Percentiles rank a stretch among this genome's conserved stretches.
Conservation (phyloP, 2,888 invertebrate species). For the Sclerodermus sp. region DNA sequence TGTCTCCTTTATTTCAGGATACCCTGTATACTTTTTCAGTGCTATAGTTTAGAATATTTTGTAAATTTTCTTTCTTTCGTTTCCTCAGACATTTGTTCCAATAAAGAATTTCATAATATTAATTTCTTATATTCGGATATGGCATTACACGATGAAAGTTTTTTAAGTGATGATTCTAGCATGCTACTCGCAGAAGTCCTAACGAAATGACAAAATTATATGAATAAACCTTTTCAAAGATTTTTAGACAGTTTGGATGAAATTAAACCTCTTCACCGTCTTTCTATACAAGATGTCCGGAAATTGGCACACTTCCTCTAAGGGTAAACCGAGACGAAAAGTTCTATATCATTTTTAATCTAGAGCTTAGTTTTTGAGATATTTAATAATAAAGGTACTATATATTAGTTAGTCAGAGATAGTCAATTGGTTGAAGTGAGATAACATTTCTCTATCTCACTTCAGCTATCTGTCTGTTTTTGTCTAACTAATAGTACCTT, state of each 20-base stretch:
- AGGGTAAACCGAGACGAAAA: no score
- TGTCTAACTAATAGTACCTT: no score
- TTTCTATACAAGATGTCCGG: constrained; percentile 1
- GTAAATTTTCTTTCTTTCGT: constrained; percentile 7
- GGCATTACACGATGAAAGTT: constrained; percentile 10
- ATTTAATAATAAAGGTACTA: no score
- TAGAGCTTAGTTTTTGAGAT: no score
- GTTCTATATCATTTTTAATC: no score
- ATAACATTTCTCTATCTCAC: no score
- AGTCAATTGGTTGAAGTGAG: no score
- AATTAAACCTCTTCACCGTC: constrained; percentile 13
- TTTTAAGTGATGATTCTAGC: constrained; percentile 8
- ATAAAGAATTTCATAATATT: constrained; percentile 14
- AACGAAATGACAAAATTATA: constrained; percentile 5
- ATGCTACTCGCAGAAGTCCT: constrained; percentile 5
- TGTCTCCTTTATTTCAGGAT: no score
- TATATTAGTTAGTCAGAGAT: no score
- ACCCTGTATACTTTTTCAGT: no score
- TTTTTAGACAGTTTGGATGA: constrained; percentile 10
- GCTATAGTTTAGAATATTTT: constrained; percentile 7
- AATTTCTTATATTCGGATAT: constrained; percentile 10
- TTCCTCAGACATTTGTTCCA: constrained; percentile 6
- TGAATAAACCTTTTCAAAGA: constrained; percentile 2
- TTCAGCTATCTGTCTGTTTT: no score
- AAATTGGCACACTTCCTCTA: no score